These are phyloP conservation scores for Cataglyphis cursor DNA, from an alignment of 2,888 invertebrate species.

Conservation along the genomic window DNA sequence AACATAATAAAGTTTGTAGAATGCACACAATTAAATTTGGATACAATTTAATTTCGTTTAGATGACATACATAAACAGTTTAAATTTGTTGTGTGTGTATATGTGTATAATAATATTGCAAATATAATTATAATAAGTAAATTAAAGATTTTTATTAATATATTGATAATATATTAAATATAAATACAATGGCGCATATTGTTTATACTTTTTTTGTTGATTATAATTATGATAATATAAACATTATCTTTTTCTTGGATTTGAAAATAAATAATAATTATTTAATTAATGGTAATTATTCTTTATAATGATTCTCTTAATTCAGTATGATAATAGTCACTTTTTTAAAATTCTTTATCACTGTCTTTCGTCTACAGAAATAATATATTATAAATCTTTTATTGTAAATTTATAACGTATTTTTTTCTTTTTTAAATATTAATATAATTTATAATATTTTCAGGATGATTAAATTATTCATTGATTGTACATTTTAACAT, in stretches of 20 bases:
- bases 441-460: conserved; percentile 21
- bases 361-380: conserved; percentile 1
- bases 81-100: neutral
- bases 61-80: neutral
- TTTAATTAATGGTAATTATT: neutral
- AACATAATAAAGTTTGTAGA: neutral
- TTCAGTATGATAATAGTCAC: neutral
- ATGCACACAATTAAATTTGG: neutral
- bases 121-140: neutral
- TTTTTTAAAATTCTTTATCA: neutral
- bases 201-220: conserved; percentile 7
- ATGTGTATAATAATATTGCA: neutral
- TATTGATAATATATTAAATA: conserved; percentile 23
- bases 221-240: conserved; percentile 7
- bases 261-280: neutral
- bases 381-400: conserved; percentile 25
- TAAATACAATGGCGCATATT: neutral
- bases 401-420: conserved; percentile 9
- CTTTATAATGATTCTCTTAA: neutral
- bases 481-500: conserved; percentile 14
- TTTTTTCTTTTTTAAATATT: conserved; percentile 4
- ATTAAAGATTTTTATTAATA: neutral
- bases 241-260: neutral
- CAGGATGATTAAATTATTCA: conserved; percentile 6
- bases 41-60: neutral